These are phyloP conservation scores for Rosalia funebris DNA, from an alignment of 2,888 invertebrate species.

Conservation along the genomic window DNA sequence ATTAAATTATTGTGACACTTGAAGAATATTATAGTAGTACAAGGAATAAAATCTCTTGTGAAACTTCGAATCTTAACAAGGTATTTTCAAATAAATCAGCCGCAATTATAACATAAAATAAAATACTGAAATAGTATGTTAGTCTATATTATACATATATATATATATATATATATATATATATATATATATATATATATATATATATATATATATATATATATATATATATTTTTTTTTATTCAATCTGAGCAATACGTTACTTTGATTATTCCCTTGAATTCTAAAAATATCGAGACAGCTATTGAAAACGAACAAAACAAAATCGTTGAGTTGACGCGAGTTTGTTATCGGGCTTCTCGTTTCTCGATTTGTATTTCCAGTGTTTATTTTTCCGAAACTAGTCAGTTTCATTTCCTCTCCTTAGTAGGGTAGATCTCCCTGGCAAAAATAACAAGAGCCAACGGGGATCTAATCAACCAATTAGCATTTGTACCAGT, in stretches of 20 bases:
- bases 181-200: no score
- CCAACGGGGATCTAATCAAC: constrained; percentile 37
- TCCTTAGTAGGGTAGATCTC: neutral
- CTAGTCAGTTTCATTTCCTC: constrained; percentile 17
- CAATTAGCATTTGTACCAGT: constrained; percentile 41
- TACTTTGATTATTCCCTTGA: constrained; percentile 2
- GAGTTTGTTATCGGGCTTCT: constrained; percentile 16
- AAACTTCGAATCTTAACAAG: no score
- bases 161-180: no score
- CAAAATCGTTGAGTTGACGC: constrained; percentile 7
- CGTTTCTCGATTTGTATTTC: constrained; percentile 1
- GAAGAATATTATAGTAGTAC: no score
- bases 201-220: no score
- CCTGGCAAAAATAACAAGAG: constrained; percentile 30
- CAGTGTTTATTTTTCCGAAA: constrained; percentile 13
- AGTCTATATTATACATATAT: no score
- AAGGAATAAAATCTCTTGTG: no score
- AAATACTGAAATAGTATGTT: no score
- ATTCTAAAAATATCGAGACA: constrained; percentile 4
- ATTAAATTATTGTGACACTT: no score
- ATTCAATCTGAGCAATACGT: neutral
- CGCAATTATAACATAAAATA: no score
- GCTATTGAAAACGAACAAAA: constrained; percentile 16
- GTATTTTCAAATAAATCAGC: no score
- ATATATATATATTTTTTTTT: no score